phyloP scores from a whole-genome alignment of 2,797 vertebrate species.

The Botia kubotai region DNA sequence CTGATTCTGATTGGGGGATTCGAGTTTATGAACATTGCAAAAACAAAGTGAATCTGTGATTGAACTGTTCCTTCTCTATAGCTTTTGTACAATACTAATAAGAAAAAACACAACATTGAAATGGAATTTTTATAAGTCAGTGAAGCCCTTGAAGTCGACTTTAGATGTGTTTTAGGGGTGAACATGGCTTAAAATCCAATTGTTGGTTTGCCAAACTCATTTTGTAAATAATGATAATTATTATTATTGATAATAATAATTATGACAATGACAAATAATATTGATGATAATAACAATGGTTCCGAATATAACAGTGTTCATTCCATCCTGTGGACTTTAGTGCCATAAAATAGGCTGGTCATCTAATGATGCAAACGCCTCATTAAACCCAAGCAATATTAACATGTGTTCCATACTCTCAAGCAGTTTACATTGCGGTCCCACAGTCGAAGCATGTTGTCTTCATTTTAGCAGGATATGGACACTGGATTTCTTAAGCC shows the following conservation, averaged over 20 bases:
- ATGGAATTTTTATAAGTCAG: constrained; percentile 96
- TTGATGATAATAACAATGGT: constrained; percentile 78
- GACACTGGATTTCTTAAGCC: neutral
- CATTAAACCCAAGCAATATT: constrained; percentile 64
- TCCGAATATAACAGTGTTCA: constrained; percentile 87
- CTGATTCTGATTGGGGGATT: constrained; percentile 68
- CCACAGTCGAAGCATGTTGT: constrained; percentile 8
- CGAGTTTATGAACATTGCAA: constrained; percentile 78
- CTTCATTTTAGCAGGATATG: constrained; percentile 10
- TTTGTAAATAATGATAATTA: constrained; percentile 94
- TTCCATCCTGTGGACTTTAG: constrained; percentile 88
- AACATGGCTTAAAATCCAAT: constrained; percentile 96
- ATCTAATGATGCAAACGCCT: constrained; percentile 78
- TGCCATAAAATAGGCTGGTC: constrained; percentile 95
- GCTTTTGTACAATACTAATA: constrained; percentile 97
- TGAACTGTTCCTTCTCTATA: constrained; percentile 84
- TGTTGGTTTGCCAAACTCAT: constrained; percentile 87
- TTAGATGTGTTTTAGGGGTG: constrained; percentile 88
- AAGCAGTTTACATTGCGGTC: constrained; percentile 71
- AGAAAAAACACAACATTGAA: constrained; percentile 79
- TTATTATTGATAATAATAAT: constrained; percentile 83
- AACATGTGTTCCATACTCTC: too few relatives aligned
- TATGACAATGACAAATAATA: constrained; percentile 86
- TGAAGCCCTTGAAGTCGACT: constrained; percentile 89
- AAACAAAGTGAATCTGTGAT: constrained; percentile 82